Evolutionary conservation across 1,140 invertebrate genomes (phyloP).

Genomic region (Neotoxoptera formosana): DNA sequence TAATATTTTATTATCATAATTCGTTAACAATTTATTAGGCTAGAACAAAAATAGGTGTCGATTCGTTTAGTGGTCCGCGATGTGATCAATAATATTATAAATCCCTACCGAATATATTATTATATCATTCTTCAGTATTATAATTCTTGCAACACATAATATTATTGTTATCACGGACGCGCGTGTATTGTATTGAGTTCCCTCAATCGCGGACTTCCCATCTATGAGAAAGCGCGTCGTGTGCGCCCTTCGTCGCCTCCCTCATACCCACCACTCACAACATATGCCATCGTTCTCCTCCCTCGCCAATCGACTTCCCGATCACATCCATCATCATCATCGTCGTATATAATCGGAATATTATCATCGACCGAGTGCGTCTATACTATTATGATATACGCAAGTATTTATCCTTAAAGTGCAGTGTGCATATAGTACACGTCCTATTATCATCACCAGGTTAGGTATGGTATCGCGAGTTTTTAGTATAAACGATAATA

Average conservation of each 20-base stretch:
- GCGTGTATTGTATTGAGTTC: neutral
- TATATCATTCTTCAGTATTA: too few relatives aligned
- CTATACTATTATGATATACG: neutral
- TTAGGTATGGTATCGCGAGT: neutral
- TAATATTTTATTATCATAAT: neutral
- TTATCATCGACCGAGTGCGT: neutral
- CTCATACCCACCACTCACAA: too few relatives aligned
- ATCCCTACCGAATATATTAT: too few relatives aligned
- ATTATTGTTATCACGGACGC: neutral
- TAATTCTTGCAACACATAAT: neutral
- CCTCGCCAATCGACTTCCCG: neutral
- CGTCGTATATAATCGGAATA: neutral
- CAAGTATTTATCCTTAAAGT: neutral
- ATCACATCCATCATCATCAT: constrained; percentile 26
- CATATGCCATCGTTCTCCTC: neutral
- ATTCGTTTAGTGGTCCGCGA: neutral
- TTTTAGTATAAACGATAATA: neutral
- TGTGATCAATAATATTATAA: too few relatives aligned
- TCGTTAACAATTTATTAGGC: neutral
- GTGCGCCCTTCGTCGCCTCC: too few relatives aligned
- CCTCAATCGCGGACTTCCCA: neutral
- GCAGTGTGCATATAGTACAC: neutral
- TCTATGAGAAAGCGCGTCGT: neutral
- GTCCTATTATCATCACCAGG: neutral
- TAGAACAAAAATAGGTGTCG: neutral